Conservation (phyloP, 2,797 vertebrate genomes). For the Benthosema pterotum region DNA sequence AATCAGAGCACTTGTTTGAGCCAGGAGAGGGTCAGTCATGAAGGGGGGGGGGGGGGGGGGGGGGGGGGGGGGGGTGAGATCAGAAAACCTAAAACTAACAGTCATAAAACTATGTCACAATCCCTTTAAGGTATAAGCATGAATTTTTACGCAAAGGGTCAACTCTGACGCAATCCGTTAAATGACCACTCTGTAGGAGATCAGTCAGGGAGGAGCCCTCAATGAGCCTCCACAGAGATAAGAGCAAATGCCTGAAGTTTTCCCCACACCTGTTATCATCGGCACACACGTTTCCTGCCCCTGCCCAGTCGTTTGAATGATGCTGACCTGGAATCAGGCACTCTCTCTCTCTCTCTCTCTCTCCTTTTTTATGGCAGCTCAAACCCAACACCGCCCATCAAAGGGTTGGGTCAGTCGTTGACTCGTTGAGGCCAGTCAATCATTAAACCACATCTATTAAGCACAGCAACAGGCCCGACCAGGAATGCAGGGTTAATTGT, state of each 20-base stretch:
- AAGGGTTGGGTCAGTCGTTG: constrained; percentile 45
- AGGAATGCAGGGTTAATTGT: constrained; percentile 78
- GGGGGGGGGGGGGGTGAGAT: no score
- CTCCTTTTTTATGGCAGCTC: constrained; percentile 71
- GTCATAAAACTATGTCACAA: no score
- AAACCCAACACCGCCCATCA: constrained; percentile 52
- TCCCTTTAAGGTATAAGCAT: no score
- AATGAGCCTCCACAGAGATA: constrained; percentile 39
- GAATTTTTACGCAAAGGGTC: no score
- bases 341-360: no score
- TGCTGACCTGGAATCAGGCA: constrained; percentile 62
- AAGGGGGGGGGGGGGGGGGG: no score
- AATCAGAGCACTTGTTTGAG: no score
- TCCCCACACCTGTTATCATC: constrained; percentile 68
- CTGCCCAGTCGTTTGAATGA: constrained; percentile 61
- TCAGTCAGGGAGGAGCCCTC: constrained; percentile 38
- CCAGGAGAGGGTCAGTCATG: no score
- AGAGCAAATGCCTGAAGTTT: constrained; percentile 54
- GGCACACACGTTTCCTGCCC: constrained; percentile 54
- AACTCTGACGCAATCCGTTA: no score
- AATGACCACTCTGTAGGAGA: constrained; percentile 28
- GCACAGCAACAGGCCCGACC: constrained; percentile 58
- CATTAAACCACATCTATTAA: constrained; percentile 75
- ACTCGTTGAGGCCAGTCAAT: constrained; percentile 72
- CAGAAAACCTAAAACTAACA: no score